Base-by-base conservation (phyloP, 2,888 invertebrate genomes). In the Nyleta sp. region DNA sequence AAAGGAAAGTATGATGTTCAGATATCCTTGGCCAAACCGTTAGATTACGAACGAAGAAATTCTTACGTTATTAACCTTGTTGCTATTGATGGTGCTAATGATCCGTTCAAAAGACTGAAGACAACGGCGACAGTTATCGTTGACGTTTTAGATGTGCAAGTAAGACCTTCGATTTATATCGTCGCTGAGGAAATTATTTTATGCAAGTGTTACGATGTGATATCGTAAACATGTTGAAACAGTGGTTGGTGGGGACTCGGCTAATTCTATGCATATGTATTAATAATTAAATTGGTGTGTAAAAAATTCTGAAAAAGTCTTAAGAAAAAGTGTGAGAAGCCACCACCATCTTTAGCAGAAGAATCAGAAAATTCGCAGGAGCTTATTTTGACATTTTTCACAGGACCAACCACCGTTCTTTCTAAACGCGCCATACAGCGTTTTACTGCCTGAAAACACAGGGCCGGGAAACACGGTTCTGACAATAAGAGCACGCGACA, bases 381-480 rank as follows among this genome's bases (percentile, higher is more conserved):
- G n/a, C n/a, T n/a, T n/a, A n/a, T n/a, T n/a, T n/a, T n/a, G n/a
- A n/a, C n/a, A n/a, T n/a, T n/a, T n/a, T 40, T 74, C 60, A 48
- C 48, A 95, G 87, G 96, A 97, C 89, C 96, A 96, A 84, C 95
- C 95, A 6, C 97, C 97, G 0, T 91, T 93, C n/a, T 96, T 97
- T 85, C 88, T 95, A 0, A 95, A 95, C 86, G 95, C 95, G 0
- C 96, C 96, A 0, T 97, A 95, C 85, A 95, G 95, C 3, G 94
- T 95, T 0, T 94, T 94, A 0, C 92, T 97, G 0, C 92, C 94
- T 2, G 97, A 97, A 90, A 96, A 95, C 84, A 95, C 95, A 0
- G 91, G 93, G 1, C 91, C 93, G 15, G 84, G 85, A 22, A 84
- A 89, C 33, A 87, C 94, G 50, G 93, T 96, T 64, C 91, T 96